Evolutionary conservation across 2,797 vertebrate genomes (phyloP), one percentile per base, ranked within the genome.

Genomic region (Apogon talboti): DNA sequence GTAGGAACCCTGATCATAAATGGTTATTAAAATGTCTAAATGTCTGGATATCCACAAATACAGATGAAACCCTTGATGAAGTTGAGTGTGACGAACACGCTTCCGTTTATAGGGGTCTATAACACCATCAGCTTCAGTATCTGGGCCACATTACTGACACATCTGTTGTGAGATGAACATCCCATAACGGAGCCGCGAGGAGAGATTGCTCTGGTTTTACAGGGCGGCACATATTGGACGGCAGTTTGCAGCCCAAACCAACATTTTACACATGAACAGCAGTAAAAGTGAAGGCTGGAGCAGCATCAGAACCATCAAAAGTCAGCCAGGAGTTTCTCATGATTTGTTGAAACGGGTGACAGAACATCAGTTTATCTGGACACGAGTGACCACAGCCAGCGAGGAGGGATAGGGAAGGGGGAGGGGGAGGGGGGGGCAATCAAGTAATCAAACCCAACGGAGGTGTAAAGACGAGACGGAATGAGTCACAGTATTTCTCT

Each of bases 161-260:
- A 84, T 83, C 87, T 88, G 90, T 83, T 78, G 75, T 50, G 63
- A 81, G 71, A 82, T 77, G 76, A 89, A 77, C 69, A 71, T 73
- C 65, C 78, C 72, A 81, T 86, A 85, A 87, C 77, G 15, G 67
- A 58, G 70, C 49, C 9, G 47, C 73, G 6, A 69, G 66, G 63
- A 74, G 60, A 83, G 70, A 90, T 89, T 77, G 83, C 60, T 84
- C 71, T 30, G 78, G 77, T 84, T 92, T 91, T 89, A 88, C 76
- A 74, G 79, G 80, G 54, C 49, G 55, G 69, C 70, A 60, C 72
- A 82, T 86, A 87, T 83, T 78, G 81, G 71, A 65, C 64, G 3
- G 52, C 55, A 82, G 81, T 83, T 84, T 86, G 81, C 78, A 71
- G 69, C 49, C 71, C 71, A 70, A 83, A 84, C 61, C n/a, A 83